Conservation (phyloP, 2,113 vertebrate species). For the Channa argus region DNA sequence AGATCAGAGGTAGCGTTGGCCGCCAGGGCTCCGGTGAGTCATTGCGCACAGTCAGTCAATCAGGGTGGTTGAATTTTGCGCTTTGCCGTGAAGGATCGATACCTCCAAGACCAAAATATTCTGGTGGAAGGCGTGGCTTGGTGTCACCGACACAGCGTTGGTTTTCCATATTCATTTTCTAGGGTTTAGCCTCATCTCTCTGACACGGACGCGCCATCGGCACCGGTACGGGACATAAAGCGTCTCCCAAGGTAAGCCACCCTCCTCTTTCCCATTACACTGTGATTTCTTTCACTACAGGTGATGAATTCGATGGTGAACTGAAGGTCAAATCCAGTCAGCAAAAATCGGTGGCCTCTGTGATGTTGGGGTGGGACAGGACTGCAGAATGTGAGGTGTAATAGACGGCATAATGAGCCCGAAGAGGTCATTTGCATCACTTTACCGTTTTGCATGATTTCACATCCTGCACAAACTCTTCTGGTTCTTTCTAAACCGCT, state of each 20-base stretch:
- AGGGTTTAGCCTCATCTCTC: slow-evolving; percentile 40
- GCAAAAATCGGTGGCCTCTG: slow-evolving; percentile 37
- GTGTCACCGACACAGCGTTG: slow-evolving; percentile 70
- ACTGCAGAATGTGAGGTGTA: slow-evolving; percentile 13
- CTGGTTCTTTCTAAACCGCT: slow-evolving; percentile 42
- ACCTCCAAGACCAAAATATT: slow-evolving; percentile 55
- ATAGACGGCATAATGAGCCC: slow-evolving; percentile 35
- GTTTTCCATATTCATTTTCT: slow-evolving; percentile 68
- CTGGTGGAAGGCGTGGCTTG: slow-evolving; percentile 80
- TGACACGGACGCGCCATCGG: slow-evolving; percentile 63
- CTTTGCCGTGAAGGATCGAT: slow-evolving; percentile 55
- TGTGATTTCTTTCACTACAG: slow-evolving; percentile 17
- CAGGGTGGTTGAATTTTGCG: slow-evolving; percentile 43
- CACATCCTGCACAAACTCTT: slow-evolving; percentile 19
- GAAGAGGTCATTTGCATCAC: slow-evolving; percentile 40
- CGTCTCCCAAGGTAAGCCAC: slow-evolving; percentile 65
- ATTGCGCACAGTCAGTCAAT: slow-evolving; percentile 59
- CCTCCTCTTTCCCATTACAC: neutral
- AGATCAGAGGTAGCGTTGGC: slow-evolving; percentile 7
- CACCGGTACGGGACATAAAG: slow-evolving; percentile 40
- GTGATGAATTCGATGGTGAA: slow-evolving; percentile 53
- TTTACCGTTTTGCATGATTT: slow-evolving; percentile 21
- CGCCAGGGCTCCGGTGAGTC: slow-evolving; percentile 59
- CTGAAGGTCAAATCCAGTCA: slow-evolving; percentile 77
- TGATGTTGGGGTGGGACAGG: slow-evolving; percentile 47